Evolutionary conservation across 2,888 invertebrate species (phyloP), one percentile per base, ranked within the genome.

Genomic region (Apamea monoglypha): DNA sequence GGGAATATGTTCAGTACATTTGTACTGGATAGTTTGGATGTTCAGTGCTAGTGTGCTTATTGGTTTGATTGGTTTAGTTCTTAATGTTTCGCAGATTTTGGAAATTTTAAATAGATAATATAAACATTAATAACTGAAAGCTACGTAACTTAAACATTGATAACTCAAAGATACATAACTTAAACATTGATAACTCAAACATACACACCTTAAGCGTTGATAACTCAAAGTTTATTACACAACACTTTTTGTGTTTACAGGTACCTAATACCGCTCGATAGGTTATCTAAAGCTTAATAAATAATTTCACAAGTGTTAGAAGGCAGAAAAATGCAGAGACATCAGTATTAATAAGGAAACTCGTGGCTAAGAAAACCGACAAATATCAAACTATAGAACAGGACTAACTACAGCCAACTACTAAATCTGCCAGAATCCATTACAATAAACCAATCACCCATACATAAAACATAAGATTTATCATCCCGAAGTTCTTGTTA

Each of bases 1-100:
- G 63, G 68, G 77, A 82, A 82, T 86, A 78, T 83, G 73, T 87
- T 90, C 71, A 47, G 81, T 83, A 77, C 82, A 72, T 76, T 77
- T 85, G 82, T 74, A 81, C 84, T 79, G 36, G 64, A 79, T 84
- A 86, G 78, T 71, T 78, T 25, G 14, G 29, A 21, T 6, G 36
- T 75, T 86, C 16, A 29, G 68, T 73, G 50, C 63, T n/a, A 36
- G 64, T 69, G 74, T 69, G 7, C 53, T 85, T 67, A 40, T 4
- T 25, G 53, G 8, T 53, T 67, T 81, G 25, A 76, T 76, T 47
- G n/a, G 10, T 14, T 61, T 21, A 14, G 21, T 71, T 8, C 12
- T 29, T 18, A 47, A 47, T 14, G 21, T 18, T 66, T 29, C 8
- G 18, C 25, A 56, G 25, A 56, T 36, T 70, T n/a, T 18, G 6